phyloP scores from a whole-genome alignment of 2,113 vertebrate genomes.

The Peromyscus leucopus region DNA sequence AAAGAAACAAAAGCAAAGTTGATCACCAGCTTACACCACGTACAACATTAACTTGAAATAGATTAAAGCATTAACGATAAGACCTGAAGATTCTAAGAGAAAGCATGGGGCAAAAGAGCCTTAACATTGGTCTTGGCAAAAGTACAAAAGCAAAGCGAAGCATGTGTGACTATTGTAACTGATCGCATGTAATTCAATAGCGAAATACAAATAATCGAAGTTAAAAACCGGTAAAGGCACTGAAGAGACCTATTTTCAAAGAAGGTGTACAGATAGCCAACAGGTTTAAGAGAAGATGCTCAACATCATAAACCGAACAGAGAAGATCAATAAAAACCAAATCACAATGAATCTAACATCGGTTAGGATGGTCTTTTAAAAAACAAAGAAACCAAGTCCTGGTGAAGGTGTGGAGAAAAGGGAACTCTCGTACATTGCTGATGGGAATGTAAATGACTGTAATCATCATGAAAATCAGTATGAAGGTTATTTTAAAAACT shows the following conservation, averaged over 20 bases:
- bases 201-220: background rate
- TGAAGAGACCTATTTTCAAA: background rate
- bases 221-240: background rate
- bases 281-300: background rate
- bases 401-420: background rate
- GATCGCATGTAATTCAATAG: background rate
- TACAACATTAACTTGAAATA: background rate
- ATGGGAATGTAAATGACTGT: background rate
- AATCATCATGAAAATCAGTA: background rate
- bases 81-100: background rate
- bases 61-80: background rate
- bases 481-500: background rate
- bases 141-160: background rate
- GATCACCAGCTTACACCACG: background rate
- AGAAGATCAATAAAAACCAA: background rate
- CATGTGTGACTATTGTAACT: background rate
- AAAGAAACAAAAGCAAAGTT: background rate
- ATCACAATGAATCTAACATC: background rate
- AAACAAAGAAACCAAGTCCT: background rate
- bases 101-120: background rate
- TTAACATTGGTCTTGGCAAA: background rate
- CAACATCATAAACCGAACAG: background rate
- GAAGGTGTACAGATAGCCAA: background rate
- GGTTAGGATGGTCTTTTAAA: background rate
- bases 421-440: background rate